Conservation (phyloP, 2,888 invertebrate species). For the Kryphioiulus occultus region DNA sequence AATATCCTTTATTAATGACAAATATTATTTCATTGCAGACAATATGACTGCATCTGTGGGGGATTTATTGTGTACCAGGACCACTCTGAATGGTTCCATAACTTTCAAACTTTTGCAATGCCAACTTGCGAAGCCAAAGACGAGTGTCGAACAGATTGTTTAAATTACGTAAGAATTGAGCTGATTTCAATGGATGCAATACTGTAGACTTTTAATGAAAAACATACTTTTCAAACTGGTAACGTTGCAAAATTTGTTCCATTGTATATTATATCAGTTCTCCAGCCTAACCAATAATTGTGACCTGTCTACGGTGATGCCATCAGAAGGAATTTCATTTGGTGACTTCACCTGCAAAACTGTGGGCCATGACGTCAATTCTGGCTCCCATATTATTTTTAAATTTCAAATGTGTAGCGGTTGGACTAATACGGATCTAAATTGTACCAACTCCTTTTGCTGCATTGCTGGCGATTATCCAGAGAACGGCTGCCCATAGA, state of each 20-base stretch:
- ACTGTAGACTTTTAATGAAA: background rate
- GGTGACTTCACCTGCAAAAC: conserved; percentile 32
- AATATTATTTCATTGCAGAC: background rate
- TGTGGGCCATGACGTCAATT: background rate
- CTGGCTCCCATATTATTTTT: conserved; percentile 21
- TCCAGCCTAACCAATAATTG: conserved; percentile 12
- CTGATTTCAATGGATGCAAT: background rate
- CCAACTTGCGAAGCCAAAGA: conserved; percentile 20
- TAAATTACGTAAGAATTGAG: background rate
- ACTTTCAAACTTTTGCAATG: conserved; percentile 6
- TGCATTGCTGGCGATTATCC: conserved; percentile 33
- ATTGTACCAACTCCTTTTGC: conserved; percentile 24
- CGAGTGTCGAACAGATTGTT: background rate
- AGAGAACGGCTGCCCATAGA: conserved; percentile 12
- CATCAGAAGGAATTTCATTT: conserved; percentile 6
- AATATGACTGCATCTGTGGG: conserved; percentile 29
- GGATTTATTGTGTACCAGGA: conserved; percentile 32
- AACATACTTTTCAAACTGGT: background rate
- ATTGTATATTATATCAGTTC: background rate
- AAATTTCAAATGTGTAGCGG: conserved; percentile 41
- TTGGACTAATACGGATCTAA: conserved; percentile 35
- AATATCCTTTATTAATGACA: background rate
- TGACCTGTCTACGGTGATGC: background rate
- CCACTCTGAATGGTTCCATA: conserved; percentile 37
- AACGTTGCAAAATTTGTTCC: background rate